phyloP scores from a whole-genome alignment of 2,113 vertebrate species.

The Solea solea region DNA sequence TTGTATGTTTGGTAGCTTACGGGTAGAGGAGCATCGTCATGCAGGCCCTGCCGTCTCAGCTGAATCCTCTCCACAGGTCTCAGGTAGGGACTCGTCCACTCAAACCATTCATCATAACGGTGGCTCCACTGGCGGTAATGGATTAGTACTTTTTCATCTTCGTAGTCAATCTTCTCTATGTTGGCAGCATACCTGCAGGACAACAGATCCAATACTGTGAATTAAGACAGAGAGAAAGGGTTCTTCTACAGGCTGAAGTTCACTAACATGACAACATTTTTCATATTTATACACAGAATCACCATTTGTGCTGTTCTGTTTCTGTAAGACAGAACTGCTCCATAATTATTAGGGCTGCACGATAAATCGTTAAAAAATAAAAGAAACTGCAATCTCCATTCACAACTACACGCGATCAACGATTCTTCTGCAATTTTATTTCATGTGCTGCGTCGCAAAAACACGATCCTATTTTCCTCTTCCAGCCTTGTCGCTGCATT shows the following conservation, averaged over 20 bases:
- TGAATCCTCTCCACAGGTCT: conserved; percentile 95
- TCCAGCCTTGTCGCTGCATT: too few species aligned
- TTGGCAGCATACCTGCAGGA: conserved; percentile 90
- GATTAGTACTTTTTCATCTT: conserved; percentile 94
- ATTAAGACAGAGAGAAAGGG: neutral
- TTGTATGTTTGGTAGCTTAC: conserved; percentile 76
- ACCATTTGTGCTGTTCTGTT: too few species aligned
- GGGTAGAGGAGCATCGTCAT: conserved; percentile 84
- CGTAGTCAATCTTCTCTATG: conserved; percentile 95
- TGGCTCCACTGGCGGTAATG: conserved; percentile 99
- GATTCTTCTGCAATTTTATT: too few species aligned
- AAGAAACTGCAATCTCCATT: too few species aligned
- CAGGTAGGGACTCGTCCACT: conserved; percentile 96
- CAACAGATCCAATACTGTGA: conserved; percentile 9
- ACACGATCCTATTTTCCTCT: too few species aligned
- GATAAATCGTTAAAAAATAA: too few species aligned
- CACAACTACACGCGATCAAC: too few species aligned
- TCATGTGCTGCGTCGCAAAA: too few species aligned
- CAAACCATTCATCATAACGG: conserved; percentile 99
- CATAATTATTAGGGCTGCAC: too few species aligned
- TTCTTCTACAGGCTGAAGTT: neutral
- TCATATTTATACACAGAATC: too few species aligned
- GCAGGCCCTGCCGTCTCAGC: conserved; percentile 90
- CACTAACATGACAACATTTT: too few species aligned
- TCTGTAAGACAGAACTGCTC: too few species aligned